Evolutionary conservation across 2,113 vertebrate species (phyloP).

Genomic region (Pseudorectes ferrugineus): DNA sequence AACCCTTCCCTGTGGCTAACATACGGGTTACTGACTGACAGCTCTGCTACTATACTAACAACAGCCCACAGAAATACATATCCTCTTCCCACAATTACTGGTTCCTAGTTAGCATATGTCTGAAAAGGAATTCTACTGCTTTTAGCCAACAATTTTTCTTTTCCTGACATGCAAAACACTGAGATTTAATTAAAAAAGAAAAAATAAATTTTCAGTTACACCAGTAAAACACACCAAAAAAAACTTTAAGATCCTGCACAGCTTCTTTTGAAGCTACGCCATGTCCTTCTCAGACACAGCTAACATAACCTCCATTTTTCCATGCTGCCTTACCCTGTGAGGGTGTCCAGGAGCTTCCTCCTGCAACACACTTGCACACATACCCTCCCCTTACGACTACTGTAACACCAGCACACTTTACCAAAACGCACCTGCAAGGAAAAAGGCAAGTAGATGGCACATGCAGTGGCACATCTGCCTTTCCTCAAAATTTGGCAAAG

Average conservation of each 20-base stretch:
- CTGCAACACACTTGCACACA: neutral
- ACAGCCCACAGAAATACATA: neutral
- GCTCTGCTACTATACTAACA: neutral
- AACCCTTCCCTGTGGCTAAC: neutral
- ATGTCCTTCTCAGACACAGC: neutral
- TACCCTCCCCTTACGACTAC: neutral
- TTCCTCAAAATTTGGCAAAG: neutral
- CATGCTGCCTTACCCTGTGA: neutral
- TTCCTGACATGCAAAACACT: neutral
- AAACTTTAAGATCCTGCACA: neutral
- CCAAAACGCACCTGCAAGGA: neutral
- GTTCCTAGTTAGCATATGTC: neutral
- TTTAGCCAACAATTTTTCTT: neutral
- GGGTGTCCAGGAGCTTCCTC: neutral
- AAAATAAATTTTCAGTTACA: neutral
- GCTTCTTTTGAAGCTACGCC: neutral
- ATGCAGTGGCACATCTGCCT: neutral
- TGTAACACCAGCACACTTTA: fast-evolving
- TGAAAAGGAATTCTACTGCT: neutral
- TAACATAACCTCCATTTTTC: neutral
- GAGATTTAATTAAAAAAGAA: neutral
- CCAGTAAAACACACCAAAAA: neutral
- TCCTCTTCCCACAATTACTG: neutral
- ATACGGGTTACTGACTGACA: neutral
- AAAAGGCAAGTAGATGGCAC: neutral